Evolutionary conservation across 2,888 invertebrate species (phyloP).

Genomic region (Steromphala cineraria): DNA sequence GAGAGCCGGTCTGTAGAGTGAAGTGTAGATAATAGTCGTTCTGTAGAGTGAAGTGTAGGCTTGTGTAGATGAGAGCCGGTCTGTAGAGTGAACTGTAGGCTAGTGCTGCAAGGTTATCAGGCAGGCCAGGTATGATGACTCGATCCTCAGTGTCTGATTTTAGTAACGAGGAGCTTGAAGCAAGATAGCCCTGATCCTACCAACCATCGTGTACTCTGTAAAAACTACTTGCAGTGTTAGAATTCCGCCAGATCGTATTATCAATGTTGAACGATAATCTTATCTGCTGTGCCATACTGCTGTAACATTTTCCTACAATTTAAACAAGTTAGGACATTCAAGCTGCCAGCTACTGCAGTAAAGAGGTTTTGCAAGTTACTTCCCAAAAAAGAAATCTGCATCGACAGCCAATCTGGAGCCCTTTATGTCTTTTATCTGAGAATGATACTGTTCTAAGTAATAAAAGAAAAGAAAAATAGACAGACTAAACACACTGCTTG

Average conservation of each 20-base stretch:
- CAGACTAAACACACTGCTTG: no score
- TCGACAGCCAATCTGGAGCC: no score
- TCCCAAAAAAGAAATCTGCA: no score
- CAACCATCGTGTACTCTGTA: background rate
- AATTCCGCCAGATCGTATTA: background rate
- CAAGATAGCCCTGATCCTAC: background rate
- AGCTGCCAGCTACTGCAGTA: background rate
- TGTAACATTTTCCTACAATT: background rate
- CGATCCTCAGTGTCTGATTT: background rate
- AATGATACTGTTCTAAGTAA: no score
- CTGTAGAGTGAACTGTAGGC: no score
- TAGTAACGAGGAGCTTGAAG: background rate
- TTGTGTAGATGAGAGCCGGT: no score
- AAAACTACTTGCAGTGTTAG: background rate
- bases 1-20: background rate
- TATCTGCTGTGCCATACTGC: background rate
- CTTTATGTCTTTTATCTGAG: no score
- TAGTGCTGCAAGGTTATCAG: background rate
- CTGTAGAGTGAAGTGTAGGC: background rate
- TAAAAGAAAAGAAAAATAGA: no score
- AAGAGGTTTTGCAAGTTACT: background rate
- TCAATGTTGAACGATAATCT: slow-evolving; percentile 4
- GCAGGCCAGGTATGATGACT: background rate
- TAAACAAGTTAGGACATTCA: background rate
- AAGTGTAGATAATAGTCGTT: background rate